phyloP scores from a whole-genome alignment of 2,113 vertebrate species.

The Emydocephalus ijimae region DNA sequence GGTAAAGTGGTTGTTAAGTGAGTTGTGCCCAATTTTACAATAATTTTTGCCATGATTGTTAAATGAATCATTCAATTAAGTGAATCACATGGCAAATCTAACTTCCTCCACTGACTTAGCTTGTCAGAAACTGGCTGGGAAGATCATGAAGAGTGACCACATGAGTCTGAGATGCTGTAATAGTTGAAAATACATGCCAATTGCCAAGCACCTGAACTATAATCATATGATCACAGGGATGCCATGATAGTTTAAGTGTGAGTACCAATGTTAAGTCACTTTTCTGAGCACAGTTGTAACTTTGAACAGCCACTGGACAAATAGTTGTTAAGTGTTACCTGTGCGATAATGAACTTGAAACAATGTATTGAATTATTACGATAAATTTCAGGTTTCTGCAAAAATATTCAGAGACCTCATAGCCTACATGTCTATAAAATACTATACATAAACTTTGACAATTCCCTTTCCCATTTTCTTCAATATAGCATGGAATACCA shows the following conservation, averaged over 20 bases:
- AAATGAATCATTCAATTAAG: neutral
- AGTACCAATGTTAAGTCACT: neutral
- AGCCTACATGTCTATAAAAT: neutral
- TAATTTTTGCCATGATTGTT: neutral
- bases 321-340: neutral
- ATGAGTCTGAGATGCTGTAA: neutral
- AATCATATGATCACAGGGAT: neutral
- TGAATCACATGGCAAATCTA: neutral
- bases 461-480: neutral
- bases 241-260: neutral
- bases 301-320: neutral
- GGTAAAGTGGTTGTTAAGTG: neutral
- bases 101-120: neutral
- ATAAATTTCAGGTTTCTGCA: neutral
- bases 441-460: neutral
- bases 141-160: neutral
- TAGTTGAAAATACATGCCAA: neutral
- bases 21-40: neutral
- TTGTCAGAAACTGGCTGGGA: neutral
- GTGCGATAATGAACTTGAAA: neutral
- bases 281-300: neutral
- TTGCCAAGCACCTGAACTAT: neutral
- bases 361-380: neutral
- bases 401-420: neutral
- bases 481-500: neutral